phyloP scores from a whole-genome alignment of 2,888 invertebrate genomes.

The Scaptomyza caliginosa region DNA sequence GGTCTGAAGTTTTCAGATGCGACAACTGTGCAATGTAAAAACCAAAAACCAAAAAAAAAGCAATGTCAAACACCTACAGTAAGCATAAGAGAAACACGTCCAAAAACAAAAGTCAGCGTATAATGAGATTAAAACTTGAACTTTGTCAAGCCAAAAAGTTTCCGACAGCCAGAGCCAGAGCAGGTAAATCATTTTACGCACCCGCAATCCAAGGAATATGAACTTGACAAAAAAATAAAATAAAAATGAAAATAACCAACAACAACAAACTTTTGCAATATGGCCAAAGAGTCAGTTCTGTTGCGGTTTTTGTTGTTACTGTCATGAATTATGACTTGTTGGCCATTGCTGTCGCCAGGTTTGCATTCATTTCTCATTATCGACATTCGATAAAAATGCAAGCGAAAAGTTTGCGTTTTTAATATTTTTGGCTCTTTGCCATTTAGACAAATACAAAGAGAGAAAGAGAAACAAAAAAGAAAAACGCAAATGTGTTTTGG shows the following conservation, averaged over 20 bases:
- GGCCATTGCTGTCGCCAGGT: conserved; percentile 38
- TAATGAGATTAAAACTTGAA: conserved; percentile 80
- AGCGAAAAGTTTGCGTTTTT: conserved; percentile 46
- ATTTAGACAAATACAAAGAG: conserved; percentile 46
- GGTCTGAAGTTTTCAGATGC: conserved; percentile 61
- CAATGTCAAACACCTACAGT: conserved; percentile 61
- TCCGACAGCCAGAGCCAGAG: conserved; percentile 69
- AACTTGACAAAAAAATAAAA: conserved; percentile 47
- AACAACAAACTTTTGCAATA: conserved; percentile 77
- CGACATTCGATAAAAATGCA: conserved; percentile 72
- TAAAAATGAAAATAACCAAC: too few species aligned
- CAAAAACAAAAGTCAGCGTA: conserved; percentile 75
- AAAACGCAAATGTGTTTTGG: conserved; percentile 48
- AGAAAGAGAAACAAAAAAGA: too few species aligned
- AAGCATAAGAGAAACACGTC: conserved; percentile 35
- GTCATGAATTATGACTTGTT: conserved; percentile 26
- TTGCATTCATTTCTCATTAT: conserved; percentile 76
- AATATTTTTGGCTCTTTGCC: conserved; percentile 60
- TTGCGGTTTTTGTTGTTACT: conserved; percentile 30
- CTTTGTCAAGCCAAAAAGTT: conserved; percentile 73
- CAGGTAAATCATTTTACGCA: conserved; percentile 79
- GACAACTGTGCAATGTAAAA: conserved; percentile 66
- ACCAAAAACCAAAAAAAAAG: not conserved
- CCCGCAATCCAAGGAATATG: conserved; percentile 66
- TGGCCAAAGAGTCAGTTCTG: conserved; percentile 41